Base-by-base conservation (phyloP, 1,140 invertebrate species). In the Mylabris phalerata region DNA sequence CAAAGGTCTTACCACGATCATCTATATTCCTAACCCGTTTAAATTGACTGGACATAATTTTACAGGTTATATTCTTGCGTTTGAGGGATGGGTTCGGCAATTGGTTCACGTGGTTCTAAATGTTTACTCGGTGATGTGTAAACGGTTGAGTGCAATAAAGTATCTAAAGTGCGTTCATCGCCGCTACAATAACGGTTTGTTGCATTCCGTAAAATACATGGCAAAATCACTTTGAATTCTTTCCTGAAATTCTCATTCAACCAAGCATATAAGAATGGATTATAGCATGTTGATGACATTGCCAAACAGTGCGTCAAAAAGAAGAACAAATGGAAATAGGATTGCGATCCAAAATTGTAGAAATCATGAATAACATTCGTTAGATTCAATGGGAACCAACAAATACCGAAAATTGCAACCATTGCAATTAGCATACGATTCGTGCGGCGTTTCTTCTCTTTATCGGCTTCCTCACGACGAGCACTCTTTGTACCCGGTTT, bases 221-320 rank as follows among this genome's bases (percentile, higher is more conserved):
- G 87, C 49, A 90, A 72, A 1, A 89, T 84, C 74, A 88, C 80
- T 60, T 92, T 92, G 68, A 97, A 96, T 72, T 97, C 92, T 74
- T 97, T 95, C 46, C 92, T 84, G 73, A 98, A 98, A 74, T 95
- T 96, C 62, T 97, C 94, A 75, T 98, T 98, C 71, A 98, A 84
- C 93, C 93, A 98, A 10, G 94, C 93, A 71, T 97, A 98, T 69
- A 83, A 71, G 62, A 83, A 82, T 0, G 93, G 92, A 73, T 96
- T 96, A 75, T 95, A 96, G 70, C 92, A 93, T 0, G 92, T 93
- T 6, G 92, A 93, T 26, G 83, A 90, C 89, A 97, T 95, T 46
- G 93, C 94, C 60, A 97, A 84, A 3, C 92, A 87, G 73, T 98
- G 95, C 1, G 89, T 84, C 39, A 90, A 77, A 71, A 98, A 93